phyloP scores from a whole-genome alignment of 2,113 vertebrate species.

The Mystacornis crossleyi region DNA sequence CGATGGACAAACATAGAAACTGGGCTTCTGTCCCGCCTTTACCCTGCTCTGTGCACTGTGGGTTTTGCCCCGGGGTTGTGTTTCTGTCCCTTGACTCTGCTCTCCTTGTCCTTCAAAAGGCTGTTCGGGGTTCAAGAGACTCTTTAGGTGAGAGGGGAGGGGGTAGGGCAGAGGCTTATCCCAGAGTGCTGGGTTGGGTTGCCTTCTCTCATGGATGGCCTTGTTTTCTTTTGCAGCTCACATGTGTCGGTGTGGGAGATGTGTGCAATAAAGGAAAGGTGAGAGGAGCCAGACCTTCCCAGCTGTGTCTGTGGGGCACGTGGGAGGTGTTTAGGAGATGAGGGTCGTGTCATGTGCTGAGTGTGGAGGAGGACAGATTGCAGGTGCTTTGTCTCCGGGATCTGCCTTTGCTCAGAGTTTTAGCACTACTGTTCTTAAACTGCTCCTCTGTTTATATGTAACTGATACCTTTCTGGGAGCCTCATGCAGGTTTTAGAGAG shows the following conservation, averaged over 20 bases:
- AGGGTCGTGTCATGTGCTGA: neutral
- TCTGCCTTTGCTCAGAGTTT: neutral
- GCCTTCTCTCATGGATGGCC: neutral
- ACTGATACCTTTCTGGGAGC: neutral
- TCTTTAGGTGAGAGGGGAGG: neutral
- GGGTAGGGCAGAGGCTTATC: neutral
- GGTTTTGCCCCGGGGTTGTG: neutral
- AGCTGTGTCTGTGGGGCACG: neutral
- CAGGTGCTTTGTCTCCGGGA: neutral
- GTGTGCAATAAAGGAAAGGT: slow-evolving; percentile 96
- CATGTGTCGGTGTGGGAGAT: slow-evolving; percentile 92
- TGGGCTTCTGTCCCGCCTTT: neutral
- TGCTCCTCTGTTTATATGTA: neutral
- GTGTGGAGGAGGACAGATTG: neutral
- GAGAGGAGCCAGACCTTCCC: neutral
- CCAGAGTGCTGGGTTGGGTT: neutral
- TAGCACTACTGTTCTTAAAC: neutral
- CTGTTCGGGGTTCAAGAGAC: neutral
- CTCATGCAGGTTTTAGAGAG: neutral
- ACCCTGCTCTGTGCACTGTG: neutral
- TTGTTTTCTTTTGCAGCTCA: slow-evolving; percentile 82
- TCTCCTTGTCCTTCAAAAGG: neutral
- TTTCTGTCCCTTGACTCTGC: neutral
- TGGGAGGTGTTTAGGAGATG: neutral
- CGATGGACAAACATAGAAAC: neutral